These are phyloP conservation scores for Labia minor DNA, from an alignment of 2,888 invertebrate species.

Conservation along the genomic window DNA sequence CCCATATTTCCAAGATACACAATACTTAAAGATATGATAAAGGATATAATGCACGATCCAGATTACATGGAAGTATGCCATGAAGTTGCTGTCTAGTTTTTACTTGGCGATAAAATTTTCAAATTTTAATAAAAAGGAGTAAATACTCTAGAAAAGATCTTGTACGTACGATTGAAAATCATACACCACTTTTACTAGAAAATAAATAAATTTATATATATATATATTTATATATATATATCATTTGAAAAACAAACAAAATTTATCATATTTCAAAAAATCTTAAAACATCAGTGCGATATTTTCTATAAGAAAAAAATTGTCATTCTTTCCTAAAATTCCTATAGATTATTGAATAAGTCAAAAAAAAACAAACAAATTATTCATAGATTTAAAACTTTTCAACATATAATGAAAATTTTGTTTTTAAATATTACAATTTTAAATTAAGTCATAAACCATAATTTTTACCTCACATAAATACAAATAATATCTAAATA, in stretches of 20 bases:
- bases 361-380: no score
- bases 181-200: background rate
- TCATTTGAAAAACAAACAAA: background rate
- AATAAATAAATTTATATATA: background rate
- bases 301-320: background rate
- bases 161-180: slow-evolving; percentile 13
- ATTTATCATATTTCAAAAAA: background rate
- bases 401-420: no score
- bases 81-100: slow-evolving; percentile 53
- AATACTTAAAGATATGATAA: slow-evolving; percentile 95
- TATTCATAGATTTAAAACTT: no score
- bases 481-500: no score
- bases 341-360: no score
- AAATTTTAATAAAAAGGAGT: background rate
- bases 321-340: no score
- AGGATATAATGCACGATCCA: slow-evolving; percentile 89
- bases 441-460: no score
- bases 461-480: no score
- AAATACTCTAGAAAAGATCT: background rate
- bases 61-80: slow-evolving; percentile 95
- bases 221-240: background rate
- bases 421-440: no score
- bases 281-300: slow-evolving; percentile 1
- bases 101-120: background rate
- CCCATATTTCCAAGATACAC: slow-evolving; percentile 91